Base-by-base conservation (phyloP, 2,797 vertebrate genomes). In the Lateolabrax maculatus region DNA sequence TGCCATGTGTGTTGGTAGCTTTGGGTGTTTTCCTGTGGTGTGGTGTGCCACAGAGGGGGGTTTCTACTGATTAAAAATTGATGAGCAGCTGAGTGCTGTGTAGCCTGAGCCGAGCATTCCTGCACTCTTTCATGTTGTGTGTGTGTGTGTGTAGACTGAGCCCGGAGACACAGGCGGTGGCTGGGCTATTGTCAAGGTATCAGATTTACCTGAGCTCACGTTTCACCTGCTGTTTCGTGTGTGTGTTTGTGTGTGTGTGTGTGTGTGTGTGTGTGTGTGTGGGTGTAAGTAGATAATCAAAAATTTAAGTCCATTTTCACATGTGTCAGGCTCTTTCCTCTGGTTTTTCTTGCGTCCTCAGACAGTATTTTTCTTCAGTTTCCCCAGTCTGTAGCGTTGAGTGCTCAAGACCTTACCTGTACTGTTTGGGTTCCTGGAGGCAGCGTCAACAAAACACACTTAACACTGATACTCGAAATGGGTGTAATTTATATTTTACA, bases 21-120 rank as follows among this genome's bases (percentile, higher is more conserved):
- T 63, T 80, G 63, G 88, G 90, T 93, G 81, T 86, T 93, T 89
- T 91, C 87, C 88, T 80, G 67, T 78, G 71, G 70, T 70, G 69
- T 81, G 79, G 77, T 8, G 18, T 60, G 76, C 65, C 73, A 71
- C 73, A 81, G 79, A 72, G 84, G 85, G 83, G 86, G 86, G 85
- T 68, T 91, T 87, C 85, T 87, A 11, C 84, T 90, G 81, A 93
- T 95, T 85, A 93, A 93, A 92, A 89, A 92, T 95, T 91, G 89
- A 95, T 94, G 91, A 87, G 82, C 78, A 86, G 84, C 87, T 89
- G 88, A 88, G 90, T 87, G 85, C 80, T 7, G 12, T 90, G 87
- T 88, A 87, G 89, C 87, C 81, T 52, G 83, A 84, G 84, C 83
- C 46, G 69, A 79, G 86, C 90, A 95, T 94, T 94, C 90, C 91